Evolutionary conservation across 2,113 vertebrate genomes (phyloP), one percentile per base, ranked within the genome.

Genomic region (Nothobranchius kuhntae): DNA sequence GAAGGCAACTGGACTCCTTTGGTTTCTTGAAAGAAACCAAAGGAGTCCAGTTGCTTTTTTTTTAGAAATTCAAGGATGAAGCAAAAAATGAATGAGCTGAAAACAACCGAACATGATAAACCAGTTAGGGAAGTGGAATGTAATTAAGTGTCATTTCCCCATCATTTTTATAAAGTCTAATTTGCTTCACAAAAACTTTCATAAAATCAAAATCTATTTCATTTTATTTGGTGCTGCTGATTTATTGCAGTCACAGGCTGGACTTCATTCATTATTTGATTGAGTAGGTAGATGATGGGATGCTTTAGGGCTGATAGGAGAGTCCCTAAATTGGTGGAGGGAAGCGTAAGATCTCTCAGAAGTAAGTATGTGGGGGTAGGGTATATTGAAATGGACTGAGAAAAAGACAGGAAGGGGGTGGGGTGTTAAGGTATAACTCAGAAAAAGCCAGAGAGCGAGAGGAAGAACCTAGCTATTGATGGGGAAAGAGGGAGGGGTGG

Each of bases 401-500:
- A 75, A 79, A 85, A 84, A 78, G 76, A 83, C 71, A 75, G 78
- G 80, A 84, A 75, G 82, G 87, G 80, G 83, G 81, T 73, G 77
- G 87, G 82, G 80, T 82, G 65, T 82, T 86, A 69, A 89, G 85
- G 87, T 90, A 82, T 84, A 83, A 78, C 58, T 42, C 68, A 60
- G 73, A 62, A 21, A 21, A 21, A 21, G 21, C 21, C 21, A 21
- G 84, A 66, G 83, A 81, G 83, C 73, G 78, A 62, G 79, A 80
- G 70, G 48, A 67, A 80, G 84, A 84, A 83, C 75, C 71, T 84
- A 76, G 86, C 82, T 84, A 86, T 91, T 86, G 86, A 88, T 80
- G 86, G 78, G 80, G 38, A 53, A 84, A 77, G 64, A 74, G 80
- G 86, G 83, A 83, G 86, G 85, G 85, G 80, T 80, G 68, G 78